Evolutionary conservation across 2,888 invertebrate genomes (phyloP), one percentile per base, ranked within the genome.

Genomic region (Frankliniella fusca): DNA sequence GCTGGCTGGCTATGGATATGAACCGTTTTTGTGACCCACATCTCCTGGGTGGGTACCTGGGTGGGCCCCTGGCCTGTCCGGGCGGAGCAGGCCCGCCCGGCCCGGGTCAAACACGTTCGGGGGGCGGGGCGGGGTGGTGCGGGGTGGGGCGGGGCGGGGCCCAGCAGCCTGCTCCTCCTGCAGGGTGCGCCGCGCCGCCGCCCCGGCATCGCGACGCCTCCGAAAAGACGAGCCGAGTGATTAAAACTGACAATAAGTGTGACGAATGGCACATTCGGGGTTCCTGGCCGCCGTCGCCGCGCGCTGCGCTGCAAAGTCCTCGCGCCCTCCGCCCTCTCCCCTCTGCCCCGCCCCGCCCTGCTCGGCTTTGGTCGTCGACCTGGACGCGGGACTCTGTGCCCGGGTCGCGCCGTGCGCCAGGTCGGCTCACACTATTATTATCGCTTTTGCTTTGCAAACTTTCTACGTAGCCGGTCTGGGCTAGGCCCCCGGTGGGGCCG

Each of bases 11-110:
- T 76, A 76, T 76, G 70, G 70, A 76, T 76, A 76, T 76, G 70
- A 76, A 76, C 70, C 70, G 70, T 76, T 76, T 76, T 76, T 27
- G 70, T 76, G 70, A 76, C 70, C 70, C 27, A 76, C 70, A 76
- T 76, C 70, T 27, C 12, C 20, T 54, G 54, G 54, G 18, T 20
- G 18, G 54, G 54, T 54, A 15, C 54, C 54, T 54, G 54, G 54
- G 54, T 54, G 54, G 54, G 70, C 70, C 70, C 54, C 54, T 9
- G 2, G 54, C 15, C 54, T 18, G 61, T n/a, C 61, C 61, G 61
- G 61, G 61, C 61, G 38, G 38, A 38, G 38, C 61, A 8, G 10
- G 61, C 61, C 15, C 18, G 61, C 61, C 10, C 2, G 15, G 15
- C 20, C 54, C 27, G 23, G 70, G 70, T 76, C 54, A 54, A 18